These are phyloP conservation scores for Nannoperca obscura DNA, from an alignment of 2,797 vertebrate species.

Conservation along the genomic window DNA sequence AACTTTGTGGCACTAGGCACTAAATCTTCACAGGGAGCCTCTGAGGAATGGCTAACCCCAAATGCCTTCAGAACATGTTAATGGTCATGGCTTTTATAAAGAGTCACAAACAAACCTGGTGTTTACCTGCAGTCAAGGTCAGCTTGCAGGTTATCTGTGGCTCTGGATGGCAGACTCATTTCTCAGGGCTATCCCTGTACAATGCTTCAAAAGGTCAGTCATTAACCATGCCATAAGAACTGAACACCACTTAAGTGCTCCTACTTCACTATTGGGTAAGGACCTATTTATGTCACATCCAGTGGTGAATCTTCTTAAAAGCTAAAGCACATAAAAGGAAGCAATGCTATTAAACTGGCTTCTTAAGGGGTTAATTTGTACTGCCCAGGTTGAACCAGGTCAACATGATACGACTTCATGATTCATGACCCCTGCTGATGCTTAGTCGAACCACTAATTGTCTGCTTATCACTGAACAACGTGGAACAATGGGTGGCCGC, in stretches of 20 bases:
- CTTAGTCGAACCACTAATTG: constrained; percentile 79
- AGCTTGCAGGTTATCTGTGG: constrained; percentile 76
- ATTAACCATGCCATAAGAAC: constrained; percentile 78
- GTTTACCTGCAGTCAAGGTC: constrained; percentile 88
- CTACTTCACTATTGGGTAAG: constrained; percentile 67
- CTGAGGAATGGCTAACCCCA: constrained; percentile 51
- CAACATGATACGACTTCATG: constrained; percentile 70
- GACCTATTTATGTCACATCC: constrained; percentile 73
- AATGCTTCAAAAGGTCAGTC: constrained; percentile 81
- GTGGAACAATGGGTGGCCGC: constrained; percentile 73
- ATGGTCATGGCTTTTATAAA: constrained; percentile 52
- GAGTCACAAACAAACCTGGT: constrained; percentile 81
- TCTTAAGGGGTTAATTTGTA: constrained; percentile 74
- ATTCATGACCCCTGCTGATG: constrained; percentile 81
- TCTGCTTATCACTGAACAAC: constrained; percentile 78
- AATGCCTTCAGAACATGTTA: constrained; percentile 58
- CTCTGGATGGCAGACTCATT: constrained; percentile 73
- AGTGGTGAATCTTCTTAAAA: constrained; percentile 58
- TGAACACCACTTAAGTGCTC: constrained; percentile 50
- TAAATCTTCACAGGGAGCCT: constrained; percentile 61
- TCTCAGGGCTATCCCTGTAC: constrained; percentile 74
- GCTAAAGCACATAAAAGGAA: constrained; percentile 47
- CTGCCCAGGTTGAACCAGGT: constrained; percentile 58
- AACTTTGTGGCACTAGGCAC: constrained; percentile 57
- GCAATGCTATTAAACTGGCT: constrained; percentile 57